Percentiles rank a stretch among this genome's conserved stretches.
Conservation (phyloP, 37 sponge, comb jelly and placozoan genomes). For the Amphimedon queenslandica region DNA sequence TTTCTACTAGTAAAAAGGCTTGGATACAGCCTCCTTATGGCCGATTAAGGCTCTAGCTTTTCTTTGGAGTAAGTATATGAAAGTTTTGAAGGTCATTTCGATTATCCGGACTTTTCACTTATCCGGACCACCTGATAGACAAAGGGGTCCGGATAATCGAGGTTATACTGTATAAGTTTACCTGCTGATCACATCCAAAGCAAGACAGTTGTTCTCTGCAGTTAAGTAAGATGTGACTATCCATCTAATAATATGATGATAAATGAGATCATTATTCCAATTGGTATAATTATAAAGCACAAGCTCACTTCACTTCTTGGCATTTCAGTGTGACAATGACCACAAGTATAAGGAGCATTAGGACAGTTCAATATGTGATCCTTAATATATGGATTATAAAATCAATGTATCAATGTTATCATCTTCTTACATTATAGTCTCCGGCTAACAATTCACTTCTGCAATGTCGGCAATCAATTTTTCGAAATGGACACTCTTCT, state of each 20-base stretch:
- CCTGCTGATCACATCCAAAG: not conserved
- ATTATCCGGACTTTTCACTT: too few species aligned
- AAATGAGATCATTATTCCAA: too few species aligned
- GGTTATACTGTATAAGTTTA: too few species aligned
- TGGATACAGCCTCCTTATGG: too few species aligned
- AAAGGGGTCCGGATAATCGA: too few species aligned
- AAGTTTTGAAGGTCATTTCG: too few species aligned
- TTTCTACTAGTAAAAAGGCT: too few species aligned
- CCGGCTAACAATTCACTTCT: not conserved
- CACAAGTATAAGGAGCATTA: slow-evolving; percentile 15
- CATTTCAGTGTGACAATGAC: slow-evolving; percentile 11
- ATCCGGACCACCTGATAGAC: too few species aligned
- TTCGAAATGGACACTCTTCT: slow-evolving; percentile 29
- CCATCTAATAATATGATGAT: too few species aligned
- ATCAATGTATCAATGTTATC: not conserved
- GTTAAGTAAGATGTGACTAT: not conserved
- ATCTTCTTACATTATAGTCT: slow-evolving; percentile 20
- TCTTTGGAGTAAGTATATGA: too few species aligned
- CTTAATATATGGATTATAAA: slow-evolving; percentile 14
- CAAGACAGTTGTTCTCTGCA: not conserved
- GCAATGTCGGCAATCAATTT: slow-evolving; percentile 41
- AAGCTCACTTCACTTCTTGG: slow-evolving; percentile 1
- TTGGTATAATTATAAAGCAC: too few species aligned
- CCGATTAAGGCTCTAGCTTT: too few species aligned
- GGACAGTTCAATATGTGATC: slow-evolving; percentile 27